Evolutionary conservation across 2,888 invertebrate genomes (phyloP), one percentile per base, ranked within the genome.

Genomic region (Frankliniella intonsa): DNA sequence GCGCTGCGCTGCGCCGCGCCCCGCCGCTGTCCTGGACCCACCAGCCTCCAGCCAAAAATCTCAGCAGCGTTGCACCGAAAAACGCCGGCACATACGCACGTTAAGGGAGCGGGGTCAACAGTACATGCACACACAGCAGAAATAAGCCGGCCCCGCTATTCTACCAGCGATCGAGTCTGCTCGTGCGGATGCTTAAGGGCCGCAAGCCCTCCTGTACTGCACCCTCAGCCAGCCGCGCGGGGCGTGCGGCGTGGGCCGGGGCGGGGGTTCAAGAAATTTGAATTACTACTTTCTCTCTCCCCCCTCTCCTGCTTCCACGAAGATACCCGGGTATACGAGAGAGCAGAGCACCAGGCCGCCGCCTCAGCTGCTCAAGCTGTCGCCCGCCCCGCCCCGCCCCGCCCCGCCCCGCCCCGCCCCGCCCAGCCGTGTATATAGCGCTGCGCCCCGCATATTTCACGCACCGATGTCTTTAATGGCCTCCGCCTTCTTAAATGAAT

Each of bases 401-500:
- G 14, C 17, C 55, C 17, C 55, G 14, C n/a, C 69, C 22, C 55
- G 14, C 38, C 38, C 5, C 5, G 38, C 38, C 14, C 14, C 17
- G 55, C 38, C 17, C 55, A 10, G 14, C 69, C 22, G n/a, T 22
- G 22, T 25, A 76, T 76, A 25, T 76, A 76, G 25, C 62, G 62
- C 62, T 7, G 69, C 25, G 69, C 22, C 69, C 10, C 69, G 69
- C 69, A 76, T 76, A 76, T 76, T 76, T 76, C 69, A 76, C 69
- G 69, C 69, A 76, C 69, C 69, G 69, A 76, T 76, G 69, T 76
- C 69, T 25, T 76, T 76, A 76, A 76, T 76, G 69, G 69, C 69
- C 69, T 10, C 25, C 25, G 69, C 69, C 69, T 76, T 76, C 69
- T 76, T 76, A 76, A 76, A 76, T 76, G 69, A 76, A 76, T 76